Evolutionary conservation across 2,888 invertebrate genomes (phyloP).

Genomic region (Tipula helvola): DNA sequence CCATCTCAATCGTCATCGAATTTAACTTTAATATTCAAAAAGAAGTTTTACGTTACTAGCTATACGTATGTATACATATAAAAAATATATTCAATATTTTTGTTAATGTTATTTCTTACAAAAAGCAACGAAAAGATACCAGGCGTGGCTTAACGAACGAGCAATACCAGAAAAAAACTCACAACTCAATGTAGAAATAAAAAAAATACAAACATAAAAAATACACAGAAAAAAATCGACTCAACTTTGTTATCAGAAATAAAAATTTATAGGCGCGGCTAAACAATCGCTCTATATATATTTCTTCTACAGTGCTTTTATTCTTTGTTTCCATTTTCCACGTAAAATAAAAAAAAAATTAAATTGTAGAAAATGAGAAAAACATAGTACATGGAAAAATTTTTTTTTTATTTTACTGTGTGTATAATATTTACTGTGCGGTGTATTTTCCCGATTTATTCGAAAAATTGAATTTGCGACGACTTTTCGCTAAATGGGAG

Average conservation of each 20-base stretch:
- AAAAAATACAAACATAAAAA: not conserved
- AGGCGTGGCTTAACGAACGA: not conserved
- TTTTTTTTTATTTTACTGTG: not conserved
- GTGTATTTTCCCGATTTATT: not conserved
- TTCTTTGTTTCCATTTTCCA: not conserved
- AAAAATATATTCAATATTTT: not conserved
- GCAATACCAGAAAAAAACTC: not conserved
- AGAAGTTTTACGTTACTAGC: not conserved
- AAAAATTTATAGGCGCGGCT: constrained; percentile 1
- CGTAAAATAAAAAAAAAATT: not conserved
- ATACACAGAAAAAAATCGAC: not conserved
- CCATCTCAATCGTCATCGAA: not conserved
- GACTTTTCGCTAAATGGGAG: not conserved
- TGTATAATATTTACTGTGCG: not conserved
- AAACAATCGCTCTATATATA: not conserved
- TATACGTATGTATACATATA: not conserved
- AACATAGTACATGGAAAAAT: not conserved
- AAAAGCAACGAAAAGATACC: not conserved
- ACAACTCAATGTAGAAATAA: not conserved
- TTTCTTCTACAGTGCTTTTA: not conserved
- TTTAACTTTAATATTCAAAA: not conserved
- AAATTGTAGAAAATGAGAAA: not conserved
- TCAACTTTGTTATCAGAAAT: not conserved
- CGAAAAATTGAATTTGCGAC: not conserved
- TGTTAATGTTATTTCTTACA: not conserved